Percentiles rank a stretch among this genome's conserved stretches.
phyloP scores from a whole-genome alignment of 30 jellyfish, hydroid and myxozoan species.

The Turritopsis dohrnii region DNA sequence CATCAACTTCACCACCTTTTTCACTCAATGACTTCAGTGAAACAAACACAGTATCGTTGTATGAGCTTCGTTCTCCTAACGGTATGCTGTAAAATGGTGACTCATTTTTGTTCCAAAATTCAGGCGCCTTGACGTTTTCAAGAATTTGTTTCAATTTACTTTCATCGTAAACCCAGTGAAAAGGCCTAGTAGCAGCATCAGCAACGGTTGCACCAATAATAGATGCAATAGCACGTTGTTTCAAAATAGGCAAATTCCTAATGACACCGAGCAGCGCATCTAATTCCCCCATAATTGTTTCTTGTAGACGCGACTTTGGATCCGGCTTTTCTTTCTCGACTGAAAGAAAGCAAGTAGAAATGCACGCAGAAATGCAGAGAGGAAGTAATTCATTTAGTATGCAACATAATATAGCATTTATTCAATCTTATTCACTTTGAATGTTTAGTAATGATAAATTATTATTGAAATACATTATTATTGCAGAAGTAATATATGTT shows the following conservation, averaged over 20 bases:
- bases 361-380: too few species aligned
- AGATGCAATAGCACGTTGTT: constrained; percentile 33
- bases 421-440: too few species aligned
- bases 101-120: constrained; percentile 29
- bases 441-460: too few species aligned
- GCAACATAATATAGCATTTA: too few species aligned
- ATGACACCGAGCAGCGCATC: background rate
- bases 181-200: constrained; percentile 41
- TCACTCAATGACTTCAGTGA: constrained; percentile 15
- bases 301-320: too few species aligned
- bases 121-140: constrained; percentile 13
- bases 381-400: too few species aligned
- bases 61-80: constrained; percentile 23
- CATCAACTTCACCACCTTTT: constrained; percentile 13
- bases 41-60: constrained; percentile 21
- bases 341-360: too few species aligned
- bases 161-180: constrained; percentile 37
- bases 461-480: background rate
- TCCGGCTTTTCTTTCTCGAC: too few species aligned
- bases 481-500: background rate
- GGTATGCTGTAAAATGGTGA: constrained; percentile 26
- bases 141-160: constrained; percentile 10
- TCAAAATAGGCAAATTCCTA: constrained; percentile 15
- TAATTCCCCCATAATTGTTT: background rate
- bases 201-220: constrained; percentile 43